Evolutionary conservation across 1,140 invertebrate genomes (phyloP).

Genomic region (Druon quercuslanigerum): DNA sequence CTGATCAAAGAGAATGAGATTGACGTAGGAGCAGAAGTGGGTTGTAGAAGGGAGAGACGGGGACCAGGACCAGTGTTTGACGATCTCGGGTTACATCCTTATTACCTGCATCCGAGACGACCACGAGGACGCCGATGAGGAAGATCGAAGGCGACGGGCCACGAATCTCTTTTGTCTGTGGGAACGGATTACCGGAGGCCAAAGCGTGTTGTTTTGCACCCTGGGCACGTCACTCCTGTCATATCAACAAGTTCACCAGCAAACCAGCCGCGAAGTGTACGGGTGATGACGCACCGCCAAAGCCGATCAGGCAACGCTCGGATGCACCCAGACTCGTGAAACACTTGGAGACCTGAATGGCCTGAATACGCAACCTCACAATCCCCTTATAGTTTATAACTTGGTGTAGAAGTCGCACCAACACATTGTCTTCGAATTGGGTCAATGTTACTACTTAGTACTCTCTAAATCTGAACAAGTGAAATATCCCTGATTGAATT

Average conservation of each 20-base stretch:
- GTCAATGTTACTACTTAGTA: neutral
- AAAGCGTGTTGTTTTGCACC: constrained; percentile 62
- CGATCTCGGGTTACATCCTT: constrained; percentile 71
- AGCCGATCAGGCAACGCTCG: constrained; percentile 64
- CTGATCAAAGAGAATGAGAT: constrained; percentile 6
- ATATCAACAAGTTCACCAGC: constrained; percentile 50
- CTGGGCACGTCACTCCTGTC: constrained; percentile 62
- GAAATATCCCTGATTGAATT: too few relatives aligned
- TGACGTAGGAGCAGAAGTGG: constrained; percentile 45
- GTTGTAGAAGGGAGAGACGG: constrained; percentile 54
- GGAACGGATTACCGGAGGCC: constrained; percentile 68
- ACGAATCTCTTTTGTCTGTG: constrained; percentile 72
- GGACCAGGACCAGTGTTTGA: constrained; percentile 53
- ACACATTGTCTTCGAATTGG: neutral
- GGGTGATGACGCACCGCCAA: constrained; percentile 70
- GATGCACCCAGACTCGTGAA: constrained; percentile 53
- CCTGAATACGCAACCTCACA: neutral
- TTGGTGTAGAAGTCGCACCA: neutral
- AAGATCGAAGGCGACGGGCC: constrained; percentile 71
- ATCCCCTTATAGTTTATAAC: neutral
- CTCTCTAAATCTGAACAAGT: too few relatives aligned
- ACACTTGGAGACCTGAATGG: constrained; percentile 39
- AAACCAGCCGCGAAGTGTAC: constrained; percentile 50
- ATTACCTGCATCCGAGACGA: constrained; percentile 65
- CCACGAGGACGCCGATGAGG: constrained; percentile 61